Percentiles rank a stretch among this genome's conserved stretches.
Evolutionary conservation across 1,140 invertebrate genomes (phyloP).

Genomic region (Tenebrio molitor): DNA sequence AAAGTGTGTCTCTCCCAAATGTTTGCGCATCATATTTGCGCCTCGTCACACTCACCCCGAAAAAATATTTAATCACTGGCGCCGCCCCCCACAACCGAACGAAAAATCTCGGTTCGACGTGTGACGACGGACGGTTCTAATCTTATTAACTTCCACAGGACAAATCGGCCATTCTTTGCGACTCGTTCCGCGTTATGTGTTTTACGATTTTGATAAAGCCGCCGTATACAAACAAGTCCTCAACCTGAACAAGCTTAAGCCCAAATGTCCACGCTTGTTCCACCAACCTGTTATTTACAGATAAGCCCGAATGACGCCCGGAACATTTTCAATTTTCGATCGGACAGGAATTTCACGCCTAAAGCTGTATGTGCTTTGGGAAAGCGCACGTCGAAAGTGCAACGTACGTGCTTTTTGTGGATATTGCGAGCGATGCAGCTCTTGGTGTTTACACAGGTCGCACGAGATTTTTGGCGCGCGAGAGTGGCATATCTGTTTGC

Average conservation of each 20-base stretch:
- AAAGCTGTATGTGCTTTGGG: slow-evolving; percentile 1
- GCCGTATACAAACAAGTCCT: not conserved
- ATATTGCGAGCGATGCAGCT: not conserved
- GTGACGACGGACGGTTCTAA: too few species aligned
- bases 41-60: too few species aligned
- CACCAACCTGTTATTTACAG: slow-evolving; percentile 11
- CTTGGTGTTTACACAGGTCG: not conserved
- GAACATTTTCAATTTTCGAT: slow-evolving; percentile 29
- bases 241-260: slow-evolving; percentile 14
- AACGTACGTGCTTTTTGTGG: not conserved
- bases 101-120: too few species aligned
- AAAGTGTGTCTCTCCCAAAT: too few species aligned
- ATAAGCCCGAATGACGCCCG: slow-evolving; percentile 9
- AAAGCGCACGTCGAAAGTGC: not conserved
- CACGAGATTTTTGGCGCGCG: not conserved
- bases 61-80: too few species aligned
- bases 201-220: slow-evolving; percentile 9
- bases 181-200: too few species aligned
- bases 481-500: not conserved
- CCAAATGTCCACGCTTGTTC: slow-evolving; percentile 5
- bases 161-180: too few species aligned
- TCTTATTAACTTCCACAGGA: too few species aligned
- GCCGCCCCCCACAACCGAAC: too few species aligned
- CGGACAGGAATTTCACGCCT: not conserved
- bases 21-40: too few species aligned